phyloP scores from a whole-genome alignment of 2,888 invertebrate genomes.

The Schizotus pectinicornis region DNA sequence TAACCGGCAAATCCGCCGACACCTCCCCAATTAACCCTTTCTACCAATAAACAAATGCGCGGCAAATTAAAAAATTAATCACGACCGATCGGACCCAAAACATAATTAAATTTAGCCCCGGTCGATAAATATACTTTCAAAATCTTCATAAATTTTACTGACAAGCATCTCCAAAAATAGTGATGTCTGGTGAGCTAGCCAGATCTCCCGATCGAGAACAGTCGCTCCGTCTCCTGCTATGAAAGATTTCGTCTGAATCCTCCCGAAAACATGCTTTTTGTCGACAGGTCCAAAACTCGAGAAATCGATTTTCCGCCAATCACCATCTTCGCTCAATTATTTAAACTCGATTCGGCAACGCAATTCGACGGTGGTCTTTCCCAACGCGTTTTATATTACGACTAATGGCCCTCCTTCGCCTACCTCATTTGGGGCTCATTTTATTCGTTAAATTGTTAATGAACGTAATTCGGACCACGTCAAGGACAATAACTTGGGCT shows the following conservation, averaged over 20 bases:
- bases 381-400: constrained; percentile 27
- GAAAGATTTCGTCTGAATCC: no score
- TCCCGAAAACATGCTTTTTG: no score
- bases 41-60: not conserved
- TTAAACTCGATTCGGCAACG: not conserved
- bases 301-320: constrained; percentile 1
- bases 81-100: no score
- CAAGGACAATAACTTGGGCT: constrained; percentile 52
- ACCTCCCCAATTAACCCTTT: constrained; percentile 8
- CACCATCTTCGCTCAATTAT: not conserved
- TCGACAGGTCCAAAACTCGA: no score
- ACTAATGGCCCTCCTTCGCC: constrained; percentile 21
- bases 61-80: no score
- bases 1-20: constrained; percentile 1
- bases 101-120: no score
- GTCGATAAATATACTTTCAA: no score
- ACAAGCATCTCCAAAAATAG: no score
- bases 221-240: no score
- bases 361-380: constrained; percentile 21
- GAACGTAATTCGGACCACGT: constrained; percentile 48
- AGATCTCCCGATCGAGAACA: no score
- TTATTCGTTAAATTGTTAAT: constrained; percentile 46
- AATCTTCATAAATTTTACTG: no score
- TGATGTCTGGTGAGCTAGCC: no score
- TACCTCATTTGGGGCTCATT: constrained; percentile 22